Evolutionary conservation across 2,113 vertebrate genomes (phyloP).

Genomic region (Chamaetylas fuelleborni): DNA sequence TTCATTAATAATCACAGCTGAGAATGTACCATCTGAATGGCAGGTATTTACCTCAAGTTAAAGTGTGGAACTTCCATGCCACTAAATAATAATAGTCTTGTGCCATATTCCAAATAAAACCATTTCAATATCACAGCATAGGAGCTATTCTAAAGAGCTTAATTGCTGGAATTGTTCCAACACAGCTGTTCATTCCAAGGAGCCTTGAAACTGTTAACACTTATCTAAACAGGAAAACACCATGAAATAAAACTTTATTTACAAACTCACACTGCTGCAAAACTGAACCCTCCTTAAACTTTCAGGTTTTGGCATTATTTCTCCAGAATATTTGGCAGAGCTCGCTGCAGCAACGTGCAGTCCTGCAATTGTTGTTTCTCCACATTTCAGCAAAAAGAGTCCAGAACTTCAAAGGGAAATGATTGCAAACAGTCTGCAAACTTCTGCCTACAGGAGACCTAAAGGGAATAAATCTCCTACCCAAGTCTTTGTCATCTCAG

Average conservation of each 20-base stretch:
- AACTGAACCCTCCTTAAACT: constrained; percentile 23
- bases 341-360: not conserved
- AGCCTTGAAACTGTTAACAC: constrained; percentile 44
- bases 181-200: constrained; percentile 50
- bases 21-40: not conserved
- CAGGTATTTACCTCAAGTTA: not conserved
- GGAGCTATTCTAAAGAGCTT: not conserved
- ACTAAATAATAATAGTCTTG: not conserved
- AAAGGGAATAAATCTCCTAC: not conserved
- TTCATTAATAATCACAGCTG: not conserved
- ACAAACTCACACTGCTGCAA: constrained; percentile 46
- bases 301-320: not conserved
- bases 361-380: not conserved
- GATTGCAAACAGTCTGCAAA: not conserved
- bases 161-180: not conserved
- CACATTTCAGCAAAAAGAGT: not conserved
- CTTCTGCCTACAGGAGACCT: not conserved
- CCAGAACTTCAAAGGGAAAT: not conserved
- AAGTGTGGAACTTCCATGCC: not conserved
- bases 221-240: constrained; percentile 58
- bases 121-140: not conserved
- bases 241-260: constrained; percentile 52
- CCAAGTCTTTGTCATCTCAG: not conserved
- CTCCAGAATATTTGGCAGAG: not conserved
- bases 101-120: not conserved